Evolutionary conservation across 2,113 vertebrate genomes (phyloP).

Genomic region (Seriola aureovittata): DNA sequence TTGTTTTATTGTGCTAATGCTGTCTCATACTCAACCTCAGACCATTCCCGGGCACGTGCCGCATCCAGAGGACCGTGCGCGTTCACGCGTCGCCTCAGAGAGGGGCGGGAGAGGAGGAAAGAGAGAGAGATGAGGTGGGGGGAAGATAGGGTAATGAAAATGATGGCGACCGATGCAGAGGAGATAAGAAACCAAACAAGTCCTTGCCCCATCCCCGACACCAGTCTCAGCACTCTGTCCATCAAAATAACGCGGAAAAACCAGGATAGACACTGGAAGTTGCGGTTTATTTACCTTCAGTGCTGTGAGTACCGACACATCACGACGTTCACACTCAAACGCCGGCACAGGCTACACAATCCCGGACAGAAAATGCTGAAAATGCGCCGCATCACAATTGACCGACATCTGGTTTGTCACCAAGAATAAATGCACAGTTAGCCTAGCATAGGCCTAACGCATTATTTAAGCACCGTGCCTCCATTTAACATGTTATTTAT

Average conservation of each 20-base stretch:
- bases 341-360: not conserved
- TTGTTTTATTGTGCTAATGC: not conserved
- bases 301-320: slow-evolving; percentile 81
- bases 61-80: slow-evolving; percentile 39
- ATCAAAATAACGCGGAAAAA: slow-evolving; percentile 74
- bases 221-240: slow-evolving; percentile 68
- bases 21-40: not conserved
- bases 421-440: not conserved
- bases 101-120: not conserved
- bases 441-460: no score
- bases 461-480: not conserved
- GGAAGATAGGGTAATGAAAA: slow-evolving; percentile 34
- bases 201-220: slow-evolving; percentile 60
- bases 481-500: not conserved
- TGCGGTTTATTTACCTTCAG: slow-evolving; percentile 82
- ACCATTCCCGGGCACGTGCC: slow-evolving; percentile 35
- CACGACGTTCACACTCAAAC: slow-evolving; percentile 5
- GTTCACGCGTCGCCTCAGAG: slow-evolving; percentile 20
- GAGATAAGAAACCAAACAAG: slow-evolving; percentile 66
- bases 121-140: not conserved
- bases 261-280: slow-evolving; percentile 76
- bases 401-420: not conserved
- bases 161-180: slow-evolving; percentile 80
- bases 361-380: not conserved
- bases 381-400: not conserved